Evolutionary conservation across 2,888 invertebrate genomes (phyloP), one percentile per base, ranked within the genome.

Genomic region (Leptinotarsa peninsularis): DNA sequence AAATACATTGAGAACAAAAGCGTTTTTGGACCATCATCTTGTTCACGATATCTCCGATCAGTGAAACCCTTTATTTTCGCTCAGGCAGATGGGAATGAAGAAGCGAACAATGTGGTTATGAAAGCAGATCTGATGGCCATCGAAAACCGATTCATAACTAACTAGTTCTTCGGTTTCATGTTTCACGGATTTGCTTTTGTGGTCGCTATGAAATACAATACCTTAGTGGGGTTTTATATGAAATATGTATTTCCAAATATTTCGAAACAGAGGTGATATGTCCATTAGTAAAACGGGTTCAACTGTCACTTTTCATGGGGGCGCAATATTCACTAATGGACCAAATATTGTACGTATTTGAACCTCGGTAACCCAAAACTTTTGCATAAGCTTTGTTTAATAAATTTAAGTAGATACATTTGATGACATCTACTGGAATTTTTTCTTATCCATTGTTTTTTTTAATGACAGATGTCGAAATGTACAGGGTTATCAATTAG

Each of bases 41-140:
- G 72, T 80, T 81, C 77, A 82, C 74, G 82, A 73, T 81, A 82
- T 82, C 82, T 82, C 79, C 80, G 78, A 82, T 80, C 82, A 80
- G 79, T 75, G 80, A 80, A 80, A 82, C 82, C 81, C 81, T 81
- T 82, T 81, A 78, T 80, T 70, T 70, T 70, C 70, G 14, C 27
- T 70, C 70, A 63, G 76, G 76, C 78, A 76, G 78, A 76, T 76
- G 78, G 60, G 49, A 33, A 4, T 33, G 70, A 58, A 70, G 43
- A 43, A 58, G 58, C 23, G 43, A 70, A 70, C 70, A 70, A 70
- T 70, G 70, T 43, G 49, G 56, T 70, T 70, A 70, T 70, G 70
- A 70, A 70, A 58, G 70, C 70, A 70, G 15, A 63, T 63, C 17
- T 58, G 75, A 76, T 76, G 72, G 58, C 50, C 43, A 74, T 75